These are phyloP conservation scores for Callithrix jacchus DNA, from an alignment of 2,113 vertebrate genomes.

Conservation along the genomic window DNA sequence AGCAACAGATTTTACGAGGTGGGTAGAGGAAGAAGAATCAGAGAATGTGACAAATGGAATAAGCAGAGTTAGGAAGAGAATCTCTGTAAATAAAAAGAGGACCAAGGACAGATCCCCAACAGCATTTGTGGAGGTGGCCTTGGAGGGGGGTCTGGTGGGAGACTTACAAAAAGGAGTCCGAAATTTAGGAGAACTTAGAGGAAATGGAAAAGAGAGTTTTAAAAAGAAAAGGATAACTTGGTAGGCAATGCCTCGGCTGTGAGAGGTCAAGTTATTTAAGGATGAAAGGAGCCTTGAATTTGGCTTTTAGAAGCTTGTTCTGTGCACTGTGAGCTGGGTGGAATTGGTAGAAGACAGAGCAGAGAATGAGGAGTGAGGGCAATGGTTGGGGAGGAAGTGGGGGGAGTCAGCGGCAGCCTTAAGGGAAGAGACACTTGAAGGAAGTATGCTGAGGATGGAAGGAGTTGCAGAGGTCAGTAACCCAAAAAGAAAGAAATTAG, in stretches of 20 bases:
- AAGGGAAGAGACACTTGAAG: neutral
- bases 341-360: neutral
- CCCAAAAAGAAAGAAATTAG: constrained; percentile 25
- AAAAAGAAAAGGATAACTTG: constrained; percentile 44
- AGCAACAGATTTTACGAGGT: neutral
- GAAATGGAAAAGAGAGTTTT: constrained; percentile 38
- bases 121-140: neutral
- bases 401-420: neutral
- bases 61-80: neutral
- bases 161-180: neutral
- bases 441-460: neutral
- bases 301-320: constrained; percentile 40
- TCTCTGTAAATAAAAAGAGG: neutral
- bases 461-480: constrained; percentile 23
- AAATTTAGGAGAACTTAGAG: constrained; percentile 21
- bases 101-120: neutral
- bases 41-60: neutral
- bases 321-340: neutral
- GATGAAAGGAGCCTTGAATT: constrained; percentile 56
- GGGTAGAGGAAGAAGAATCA: neutral
- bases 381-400: neutral
- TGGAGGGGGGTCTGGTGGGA: neutral
- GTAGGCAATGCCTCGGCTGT: constrained; percentile 33
- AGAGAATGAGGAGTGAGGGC: constrained; percentile 17
- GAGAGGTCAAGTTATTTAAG: constrained; percentile 63